Evolutionary conservation across 2,797 vertebrate species (phyloP).

Genomic region (Bradypus variegatus): DNA sequence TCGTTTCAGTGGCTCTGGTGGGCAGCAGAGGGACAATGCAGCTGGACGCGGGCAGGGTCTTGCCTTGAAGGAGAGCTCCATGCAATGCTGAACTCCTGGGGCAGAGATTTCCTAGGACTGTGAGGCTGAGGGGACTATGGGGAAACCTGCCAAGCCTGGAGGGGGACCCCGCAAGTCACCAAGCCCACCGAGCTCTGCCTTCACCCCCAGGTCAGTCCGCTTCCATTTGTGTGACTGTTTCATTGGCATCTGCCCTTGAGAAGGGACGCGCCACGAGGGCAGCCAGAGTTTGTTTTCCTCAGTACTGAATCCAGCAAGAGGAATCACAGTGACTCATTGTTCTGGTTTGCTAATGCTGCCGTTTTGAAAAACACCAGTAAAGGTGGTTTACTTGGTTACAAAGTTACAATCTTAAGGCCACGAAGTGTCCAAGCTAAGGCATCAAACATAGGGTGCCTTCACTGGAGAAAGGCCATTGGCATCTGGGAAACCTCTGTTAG

Average conservation of each 20-base stretch:
- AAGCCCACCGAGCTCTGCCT: too few relatives aligned
- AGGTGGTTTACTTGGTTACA: too few relatives aligned
- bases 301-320: neutral
- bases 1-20: too few relatives aligned
- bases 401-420: too few relatives aligned
- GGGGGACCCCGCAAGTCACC: too few relatives aligned
- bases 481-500: too few relatives aligned
- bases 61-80: too few relatives aligned
- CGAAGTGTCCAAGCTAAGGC: too few relatives aligned
- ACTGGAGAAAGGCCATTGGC: too few relatives aligned
- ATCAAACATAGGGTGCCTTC: too few relatives aligned
- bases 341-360: too few relatives aligned
- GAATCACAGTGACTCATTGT: fast-evolving
- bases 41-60: neutral
- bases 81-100: neutral
- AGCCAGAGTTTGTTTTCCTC: fast-evolving
- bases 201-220: fast-evolving
- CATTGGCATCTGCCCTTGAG: fast-evolving
- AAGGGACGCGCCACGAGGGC: neutral
- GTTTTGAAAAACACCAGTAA: too few relatives aligned
- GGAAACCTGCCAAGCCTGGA: neutral
- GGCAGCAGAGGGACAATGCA: neutral
- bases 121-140: neutral
- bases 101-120: fast-evolving
- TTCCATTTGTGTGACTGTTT: fast-evolving